Percentiles rank a stretch among this genome's conserved stretches.
Conservation (phyloP, 2,797 vertebrate species). For the Anguilla pacifica region DNA sequence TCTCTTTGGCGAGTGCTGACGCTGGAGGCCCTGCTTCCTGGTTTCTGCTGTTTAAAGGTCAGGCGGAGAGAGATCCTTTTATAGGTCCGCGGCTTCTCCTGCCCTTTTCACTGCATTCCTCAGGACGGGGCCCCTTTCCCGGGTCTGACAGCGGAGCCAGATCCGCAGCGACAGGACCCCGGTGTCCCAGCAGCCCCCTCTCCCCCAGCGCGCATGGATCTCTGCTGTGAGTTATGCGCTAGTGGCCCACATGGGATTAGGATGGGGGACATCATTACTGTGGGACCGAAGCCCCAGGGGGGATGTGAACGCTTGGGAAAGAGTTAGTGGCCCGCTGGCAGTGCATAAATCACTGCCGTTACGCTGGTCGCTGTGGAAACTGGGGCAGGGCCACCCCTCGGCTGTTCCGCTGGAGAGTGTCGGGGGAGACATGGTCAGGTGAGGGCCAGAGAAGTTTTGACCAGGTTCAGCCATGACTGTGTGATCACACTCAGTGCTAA, state of each 20-base stretch:
- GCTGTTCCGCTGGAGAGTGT: slow-evolving; percentile 20
- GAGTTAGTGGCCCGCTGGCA: background rate
- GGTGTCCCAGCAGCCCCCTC: background rate
- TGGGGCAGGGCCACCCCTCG: background rate
- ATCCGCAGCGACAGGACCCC: slow-evolving; percentile 25
- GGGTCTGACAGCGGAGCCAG: slow-evolving; percentile 25
- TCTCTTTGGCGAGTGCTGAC: slow-evolving; percentile 34
- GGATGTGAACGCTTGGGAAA: slow-evolving; percentile 8
- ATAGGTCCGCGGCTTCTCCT: slow-evolving; percentile 23
- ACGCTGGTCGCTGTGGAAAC: slow-evolving; percentile 16
- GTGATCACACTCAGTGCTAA: background rate
- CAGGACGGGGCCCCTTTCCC: slow-evolving; percentile 14
- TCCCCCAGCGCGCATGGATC: slow-evolving; percentile 10
- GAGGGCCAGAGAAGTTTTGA: background rate
- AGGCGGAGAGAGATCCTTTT: slow-evolving; percentile 47
- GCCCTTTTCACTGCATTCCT: slow-evolving; percentile 41
- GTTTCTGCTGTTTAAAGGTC: slow-evolving; percentile 49
- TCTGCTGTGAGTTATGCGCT: slow-evolving; percentile 33
- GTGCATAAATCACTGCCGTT: background rate
- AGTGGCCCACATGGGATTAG: background rate
- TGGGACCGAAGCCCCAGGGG: slow-evolving; percentile 27
- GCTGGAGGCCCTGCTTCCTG: slow-evolving; percentile 24
- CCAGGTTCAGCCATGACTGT: background rate
- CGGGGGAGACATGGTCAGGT: slow-evolving; percentile 10
- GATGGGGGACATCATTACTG: slow-evolving; percentile 29